A percentile compares a stretch with the other conserved stretches of the same genome.
phyloP scores from a whole-genome alignment of 1,140 invertebrate genomes.

The Drosophila insularis region DNA sequence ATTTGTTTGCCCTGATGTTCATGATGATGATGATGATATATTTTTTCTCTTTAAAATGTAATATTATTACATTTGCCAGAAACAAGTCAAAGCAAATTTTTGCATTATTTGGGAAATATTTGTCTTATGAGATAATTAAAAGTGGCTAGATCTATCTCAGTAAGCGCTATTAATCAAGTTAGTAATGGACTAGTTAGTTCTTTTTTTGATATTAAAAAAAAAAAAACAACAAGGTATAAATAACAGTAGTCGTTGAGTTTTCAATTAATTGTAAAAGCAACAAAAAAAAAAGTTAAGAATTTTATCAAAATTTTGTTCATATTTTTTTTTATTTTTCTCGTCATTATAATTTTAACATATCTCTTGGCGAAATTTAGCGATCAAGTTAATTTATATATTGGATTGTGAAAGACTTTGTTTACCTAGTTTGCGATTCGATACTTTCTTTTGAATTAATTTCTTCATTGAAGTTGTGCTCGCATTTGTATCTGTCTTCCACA shows the following conservation, averaged over 20 bases:
- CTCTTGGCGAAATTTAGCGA: background rate
- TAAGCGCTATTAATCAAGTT: too few species aligned
- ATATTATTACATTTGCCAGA: background rate
- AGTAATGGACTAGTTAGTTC: too few species aligned
- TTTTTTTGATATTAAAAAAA: too few species aligned
- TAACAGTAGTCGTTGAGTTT: background rate
- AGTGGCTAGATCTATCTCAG: too few species aligned
- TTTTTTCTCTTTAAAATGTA: slow-evolving; percentile 1
- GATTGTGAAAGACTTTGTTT: background rate
- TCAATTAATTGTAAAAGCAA: background rate
- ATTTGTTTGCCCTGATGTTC: slow-evolving; percentile 1
- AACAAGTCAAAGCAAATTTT: background rate
- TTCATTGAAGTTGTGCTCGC: background rate
- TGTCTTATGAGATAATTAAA: background rate
- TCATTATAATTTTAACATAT: background rate
- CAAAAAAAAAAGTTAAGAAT: background rate
- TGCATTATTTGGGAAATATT: background rate
- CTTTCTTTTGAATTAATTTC: background rate
- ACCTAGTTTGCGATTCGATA: too few species aligned
- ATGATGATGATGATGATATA: slow-evolving; percentile 1
- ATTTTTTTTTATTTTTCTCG: background rate
- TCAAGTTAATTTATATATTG: background rate
- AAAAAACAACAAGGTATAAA: too few species aligned
- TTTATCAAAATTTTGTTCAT: background rate
- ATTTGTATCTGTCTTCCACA: slow-evolving; percentile 8